Evolutionary conservation across 1,140 invertebrate genomes (phyloP), one percentile per base, ranked within the genome.

Genomic region (Cotesia glomerata): DNA sequence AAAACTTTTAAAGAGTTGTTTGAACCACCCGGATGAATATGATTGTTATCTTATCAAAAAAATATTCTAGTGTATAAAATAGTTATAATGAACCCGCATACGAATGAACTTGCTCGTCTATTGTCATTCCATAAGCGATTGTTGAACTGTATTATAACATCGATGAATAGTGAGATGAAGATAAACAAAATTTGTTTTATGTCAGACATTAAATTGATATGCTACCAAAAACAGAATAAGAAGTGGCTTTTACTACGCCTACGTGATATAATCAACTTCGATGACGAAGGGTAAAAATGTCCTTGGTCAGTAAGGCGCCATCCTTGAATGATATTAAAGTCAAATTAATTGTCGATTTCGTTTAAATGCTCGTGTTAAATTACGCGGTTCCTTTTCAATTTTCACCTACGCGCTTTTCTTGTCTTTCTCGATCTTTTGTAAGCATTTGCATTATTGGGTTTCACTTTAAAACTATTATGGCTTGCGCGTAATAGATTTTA

Each of bases 221-320:
- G 18, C 9, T 26, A 14, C 26, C 39, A 58, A 16, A 7, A 9
- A 9, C 56, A 14, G 9, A 58, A 58, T 58, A 58, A 16, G 18
- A 58, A 8, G 26, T 54, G 56, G 56, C 56, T 26, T 18, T 54
- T 14, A 14, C 14, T 32, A 26, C 39, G 39, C 39, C 39, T 45
- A 45, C 39, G 11, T 3, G 26, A 58, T 58, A 26, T 18, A 16
- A 58, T 18, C 9, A 58, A 16, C 9, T 58, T 58, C 56, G 16
- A 58, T 58, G 56, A 58, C 9, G 56, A 58, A 58, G 56, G 56
- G 56, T 18, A 58, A 58, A 45, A 45, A 58, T 58, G 56, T 58
- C 56, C 56, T 58, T 58, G 56, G 56, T 58, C 56, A 58, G 14
- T 58, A 18, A 7, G 56, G 56, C 56, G 56, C 56, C 56, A 58